These are phyloP conservation scores for Aspiorhynchus laticeps DNA, from an alignment of 2,113 vertebrate genomes.

Conservation along the genomic window DNA sequence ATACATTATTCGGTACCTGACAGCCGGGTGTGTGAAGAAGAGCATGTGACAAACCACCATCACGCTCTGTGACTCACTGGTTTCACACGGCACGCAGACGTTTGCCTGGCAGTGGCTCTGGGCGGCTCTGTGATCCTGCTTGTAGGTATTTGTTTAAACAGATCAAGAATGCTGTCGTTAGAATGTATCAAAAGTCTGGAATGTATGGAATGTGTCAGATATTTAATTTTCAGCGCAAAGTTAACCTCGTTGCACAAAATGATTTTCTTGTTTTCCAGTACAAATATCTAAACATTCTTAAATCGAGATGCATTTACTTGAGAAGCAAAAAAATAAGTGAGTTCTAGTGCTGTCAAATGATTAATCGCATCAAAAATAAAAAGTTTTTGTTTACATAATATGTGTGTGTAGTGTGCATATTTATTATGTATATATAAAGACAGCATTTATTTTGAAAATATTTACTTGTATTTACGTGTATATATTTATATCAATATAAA, in stretches of 20 bases:
- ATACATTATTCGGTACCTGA: conserved; percentile 61
- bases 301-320: neutral
- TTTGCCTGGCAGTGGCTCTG: conserved; percentile 35
- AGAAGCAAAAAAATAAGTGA: too few relatives aligned
- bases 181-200: conserved; percentile 46
- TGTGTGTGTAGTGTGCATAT: too few relatives aligned
- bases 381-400: too few relatives aligned
- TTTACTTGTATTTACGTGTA: too few relatives aligned
- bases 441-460: too few relatives aligned
- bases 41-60: conserved; percentile 45
- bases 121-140: conserved; percentile 62
- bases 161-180: conserved; percentile 61
- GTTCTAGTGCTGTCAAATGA: too few relatives aligned
- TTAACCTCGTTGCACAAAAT: neutral
- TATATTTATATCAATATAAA: too few relatives aligned
- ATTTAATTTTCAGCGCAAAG: conserved; percentile 1
- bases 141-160: conserved; percentile 68
- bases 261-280: neutral
- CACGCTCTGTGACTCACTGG: conserved; percentile 55
- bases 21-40: conserved; percentile 27
- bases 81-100: conserved; percentile 50
- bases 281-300: neutral
- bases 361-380: too few relatives aligned
- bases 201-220: conserved; percentile 63
- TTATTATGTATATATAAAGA: too few relatives aligned